These are phyloP conservation scores for Brachionus calyciflorus DNA, from an alignment of 1,140 invertebrate genomes.

Conservation along the genomic window DNA sequence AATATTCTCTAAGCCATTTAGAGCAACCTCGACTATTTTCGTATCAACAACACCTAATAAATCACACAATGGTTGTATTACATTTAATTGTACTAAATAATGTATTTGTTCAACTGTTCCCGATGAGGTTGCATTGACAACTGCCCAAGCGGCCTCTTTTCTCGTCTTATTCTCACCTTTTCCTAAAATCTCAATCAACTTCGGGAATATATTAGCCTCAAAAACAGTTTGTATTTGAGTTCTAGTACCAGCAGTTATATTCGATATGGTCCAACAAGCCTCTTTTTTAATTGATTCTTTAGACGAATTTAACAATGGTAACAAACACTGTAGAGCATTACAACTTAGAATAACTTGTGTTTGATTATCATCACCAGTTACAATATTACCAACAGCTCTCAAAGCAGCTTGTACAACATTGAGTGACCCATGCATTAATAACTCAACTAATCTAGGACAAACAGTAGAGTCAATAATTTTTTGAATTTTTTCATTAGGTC, in stretches of 20 bases:
- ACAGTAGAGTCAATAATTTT: constrained; percentile 94
- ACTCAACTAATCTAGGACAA: constrained; percentile 84
- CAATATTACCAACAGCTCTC: constrained; percentile 92
- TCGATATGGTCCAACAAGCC: constrained; percentile 96
- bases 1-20: constrained; percentile 94
- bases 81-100: constrained; percentile 67
- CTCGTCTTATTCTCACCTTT: constrained; percentile 92
- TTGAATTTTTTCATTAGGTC: constrained; percentile 96
- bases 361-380: constrained; percentile 93
- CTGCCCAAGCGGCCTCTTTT: constrained; percentile 96
- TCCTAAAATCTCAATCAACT: constrained; percentile 81
- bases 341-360: constrained; percentile 81
- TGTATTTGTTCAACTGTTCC: constrained; percentile 86
- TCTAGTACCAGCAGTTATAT: constrained; percentile 92
- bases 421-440: constrained; percentile 82
- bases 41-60: constrained; percentile 86
- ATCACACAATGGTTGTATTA: constrained; percentile 90
- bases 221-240: constrained; percentile 90
- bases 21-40: constrained; percentile 94
- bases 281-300: constrained; percentile 89
- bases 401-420: constrained; percentile 91
- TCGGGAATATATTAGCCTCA: constrained; percentile 88
- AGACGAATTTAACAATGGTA: constrained; percentile 70
- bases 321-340: constrained; percentile 78
- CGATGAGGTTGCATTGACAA: constrained; percentile 93